phyloP scores from a whole-genome alignment of 2,888 invertebrate genomes.

The Orthosia incerta region DNA sequence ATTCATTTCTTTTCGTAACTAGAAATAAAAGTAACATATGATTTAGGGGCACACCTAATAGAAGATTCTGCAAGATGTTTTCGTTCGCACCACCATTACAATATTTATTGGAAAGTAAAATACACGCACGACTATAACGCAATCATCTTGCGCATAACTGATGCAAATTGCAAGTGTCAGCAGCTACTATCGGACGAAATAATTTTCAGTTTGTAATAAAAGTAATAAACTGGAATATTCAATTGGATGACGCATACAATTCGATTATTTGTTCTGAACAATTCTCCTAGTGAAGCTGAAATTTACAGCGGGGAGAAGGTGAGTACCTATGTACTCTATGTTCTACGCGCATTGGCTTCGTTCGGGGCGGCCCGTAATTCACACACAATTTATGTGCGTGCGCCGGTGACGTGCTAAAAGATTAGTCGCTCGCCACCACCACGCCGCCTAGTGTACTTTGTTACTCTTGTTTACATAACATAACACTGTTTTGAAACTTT shows the following conservation, averaged over 20 bases:
- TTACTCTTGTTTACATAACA: conserved; percentile 52
- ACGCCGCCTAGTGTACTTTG: conserved; percentile 52
- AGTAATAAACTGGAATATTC: conserved; percentile 77
- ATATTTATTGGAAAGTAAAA: conserved; percentile 61
- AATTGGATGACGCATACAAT: conserved; percentile 76
- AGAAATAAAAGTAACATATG: conserved; percentile 53
- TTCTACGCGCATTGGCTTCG: conserved; percentile 74
- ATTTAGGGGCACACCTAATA: conserved; percentile 54
- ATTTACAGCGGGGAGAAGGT: conserved; percentile 81
- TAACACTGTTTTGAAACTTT: conserved; percentile 52
- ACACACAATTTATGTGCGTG: conserved; percentile 88
- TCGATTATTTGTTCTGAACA: conserved; percentile 77
- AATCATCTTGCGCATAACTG: conserved; percentile 62
- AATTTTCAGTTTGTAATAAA: conserved; percentile 71
- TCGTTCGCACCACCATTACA: conserved; percentile 43
- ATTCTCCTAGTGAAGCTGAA: conserved; percentile 76
- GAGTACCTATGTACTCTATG: conserved; percentile 61
- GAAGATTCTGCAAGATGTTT: conserved; percentile 29
- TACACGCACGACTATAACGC: conserved; percentile 54
- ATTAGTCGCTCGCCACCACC: conserved; percentile 81
- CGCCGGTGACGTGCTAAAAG: conserved; percentile 88
- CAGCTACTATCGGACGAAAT: conserved; percentile 70
- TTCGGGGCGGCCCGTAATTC: conserved; percentile 83
- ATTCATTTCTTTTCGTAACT: conserved; percentile 76
- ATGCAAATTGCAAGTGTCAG: conserved; percentile 75